Evolutionary conservation across 2,113 vertebrate species (phyloP).

Genomic region (Mirounga angustirostris): DNA sequence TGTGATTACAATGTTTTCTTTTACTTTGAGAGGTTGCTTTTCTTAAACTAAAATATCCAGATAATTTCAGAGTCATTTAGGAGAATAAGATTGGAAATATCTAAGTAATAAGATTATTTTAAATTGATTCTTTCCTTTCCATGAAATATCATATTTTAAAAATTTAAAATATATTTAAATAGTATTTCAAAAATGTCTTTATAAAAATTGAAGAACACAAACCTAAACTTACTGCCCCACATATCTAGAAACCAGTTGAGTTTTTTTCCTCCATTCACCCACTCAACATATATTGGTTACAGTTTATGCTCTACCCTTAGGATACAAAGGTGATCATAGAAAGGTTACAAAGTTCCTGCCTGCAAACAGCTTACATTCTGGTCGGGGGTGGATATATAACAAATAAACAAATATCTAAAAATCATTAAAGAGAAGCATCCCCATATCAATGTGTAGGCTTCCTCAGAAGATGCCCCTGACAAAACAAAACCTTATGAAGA

Average conservation of each 20-base stretch:
- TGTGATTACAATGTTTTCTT: neutral
- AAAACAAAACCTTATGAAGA: neutral
- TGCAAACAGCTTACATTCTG: neutral
- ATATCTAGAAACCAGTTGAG: neutral
- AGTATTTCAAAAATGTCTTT: neutral
- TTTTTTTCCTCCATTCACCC: neutral
- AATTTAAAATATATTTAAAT: neutral
- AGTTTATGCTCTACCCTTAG: neutral
- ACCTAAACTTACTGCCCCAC: accelerated
- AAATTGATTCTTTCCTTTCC: neutral
- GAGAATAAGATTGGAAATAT: neutral
- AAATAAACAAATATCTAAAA: neutral
- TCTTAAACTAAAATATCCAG: neutral
- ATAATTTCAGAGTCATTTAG: neutral
- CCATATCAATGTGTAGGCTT: neutral
- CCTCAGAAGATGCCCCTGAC: neutral
- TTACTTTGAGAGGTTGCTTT: neutral
- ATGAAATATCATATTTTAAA: neutral
- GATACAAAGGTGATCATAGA: neutral
- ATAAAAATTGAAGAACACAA: neutral
- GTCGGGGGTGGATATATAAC: neutral
- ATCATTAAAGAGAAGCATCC: neutral
- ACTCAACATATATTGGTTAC: neutral
- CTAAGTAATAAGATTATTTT: neutral
- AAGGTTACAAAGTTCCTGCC: neutral